Evolutionary conservation across 2,797 vertebrate genomes (phyloP).

Genomic region (Macropodus opercularis): DNA sequence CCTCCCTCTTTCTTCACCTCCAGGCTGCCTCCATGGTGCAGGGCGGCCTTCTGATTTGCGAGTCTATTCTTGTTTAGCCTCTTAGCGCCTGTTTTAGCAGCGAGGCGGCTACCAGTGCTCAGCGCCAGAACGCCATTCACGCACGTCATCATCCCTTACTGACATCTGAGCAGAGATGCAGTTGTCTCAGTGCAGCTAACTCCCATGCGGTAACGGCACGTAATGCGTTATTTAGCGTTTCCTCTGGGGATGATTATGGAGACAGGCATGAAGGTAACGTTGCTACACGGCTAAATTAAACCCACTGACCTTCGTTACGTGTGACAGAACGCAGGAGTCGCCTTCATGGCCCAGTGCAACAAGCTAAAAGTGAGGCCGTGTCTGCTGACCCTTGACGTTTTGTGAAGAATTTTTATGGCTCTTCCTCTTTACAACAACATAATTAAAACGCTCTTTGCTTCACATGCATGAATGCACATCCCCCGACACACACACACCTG

Average conservation of each 20-base stretch:
- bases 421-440: not conserved
- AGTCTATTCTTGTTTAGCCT: constrained; percentile 80
- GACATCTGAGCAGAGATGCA: not conserved
- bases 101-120: constrained; percentile 10
- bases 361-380: no score
- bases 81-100: constrained; percentile 65
- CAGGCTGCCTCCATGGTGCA: constrained; percentile 65
- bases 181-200: not conserved
- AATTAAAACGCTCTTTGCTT: constrained; percentile 6
- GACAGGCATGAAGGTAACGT: not conserved
- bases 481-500: constrained; percentile 55
- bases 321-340: not conserved
- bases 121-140: not conserved
- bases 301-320: not conserved
- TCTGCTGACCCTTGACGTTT: not conserved
- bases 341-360: no score
- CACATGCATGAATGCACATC: constrained; percentile 8
- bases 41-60: constrained; percentile 73
- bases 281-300: not conserved
- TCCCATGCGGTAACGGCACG: not conserved
- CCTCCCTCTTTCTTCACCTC: constrained; percentile 69
- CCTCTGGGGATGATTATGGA: not conserved
- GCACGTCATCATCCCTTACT: not conserved
- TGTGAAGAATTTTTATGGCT: not conserved
- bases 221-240: not conserved